Evolutionary conservation across 2,888 invertebrate genomes (phyloP), one percentile per base, ranked within the genome.

Genomic region (Thymelicus sylvestris): DNA sequence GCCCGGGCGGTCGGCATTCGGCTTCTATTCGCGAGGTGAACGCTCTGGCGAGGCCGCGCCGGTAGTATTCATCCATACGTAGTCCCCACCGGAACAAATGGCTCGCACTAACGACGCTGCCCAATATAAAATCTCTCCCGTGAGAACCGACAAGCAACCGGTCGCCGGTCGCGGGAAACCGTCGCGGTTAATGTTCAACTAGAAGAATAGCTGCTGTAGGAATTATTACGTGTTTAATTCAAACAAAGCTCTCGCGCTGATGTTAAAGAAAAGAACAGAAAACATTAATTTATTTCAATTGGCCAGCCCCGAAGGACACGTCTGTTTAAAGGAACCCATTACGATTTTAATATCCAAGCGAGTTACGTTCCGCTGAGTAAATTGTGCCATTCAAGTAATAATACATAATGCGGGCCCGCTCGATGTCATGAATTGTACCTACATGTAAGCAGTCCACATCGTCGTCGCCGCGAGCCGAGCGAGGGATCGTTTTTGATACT

Each of bases 321-420:
- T 83, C 83, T 82, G 82, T 82, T 85, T 83, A 85, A 88, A 89
- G 86, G 86, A 87, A 86, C 81, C 86, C 87, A 90, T 89, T 88
- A 86, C 85, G 83, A 87, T 87, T 88, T 88, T 89, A 86, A 89
- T 89, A 87, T 84, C 84, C 80, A 78, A 74, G 79, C 82, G 83
- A 86, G 86, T 86, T 89, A 88, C 87, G 86, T 88, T 88, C 83
- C 82, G 62, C 72, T 81, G 80, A 86, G 87, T 85, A 90, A 91
- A 90, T 91, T 89, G 88, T 91, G 87, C 90, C 89, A 91, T 92
- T 92, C 86, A 83, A 85, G 86, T 92, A 92, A 92, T 92, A 90
- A 91, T 83, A 87, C 88, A 85, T 92, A 92, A 93, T 92, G 87
- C 86, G 85, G 84, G 88, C 76, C 83, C 82, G 82, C 81, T 86